phyloP scores from a whole-genome alignment of 2,888 invertebrate species.

The Phania funesta region DNA sequence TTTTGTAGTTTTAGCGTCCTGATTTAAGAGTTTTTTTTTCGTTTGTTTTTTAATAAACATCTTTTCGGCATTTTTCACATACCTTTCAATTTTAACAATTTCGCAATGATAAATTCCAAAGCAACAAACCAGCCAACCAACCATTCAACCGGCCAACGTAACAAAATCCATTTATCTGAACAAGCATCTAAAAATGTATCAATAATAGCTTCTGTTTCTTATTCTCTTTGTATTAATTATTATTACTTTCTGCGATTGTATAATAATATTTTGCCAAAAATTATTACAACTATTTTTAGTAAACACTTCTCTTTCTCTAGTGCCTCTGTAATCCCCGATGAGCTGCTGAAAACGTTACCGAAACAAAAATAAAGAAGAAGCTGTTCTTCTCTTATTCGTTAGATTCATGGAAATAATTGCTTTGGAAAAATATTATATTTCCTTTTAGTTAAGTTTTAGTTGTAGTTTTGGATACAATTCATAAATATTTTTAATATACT shows the following conservation, averaged over 20 bases:
- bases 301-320: background rate
- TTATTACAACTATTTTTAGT: constrained; percentile 31
- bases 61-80: background rate
- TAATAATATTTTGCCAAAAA: constrained; percentile 56
- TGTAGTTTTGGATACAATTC: constrained; percentile 22
- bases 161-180: constrained; percentile 14
- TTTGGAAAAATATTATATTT: constrained; percentile 61
- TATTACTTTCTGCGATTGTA: constrained; percentile 31
- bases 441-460: constrained; percentile 26
- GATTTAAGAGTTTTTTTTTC: constrained; percentile 15
- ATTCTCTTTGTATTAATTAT: constrained; percentile 10
- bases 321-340: constrained; percentile 55
- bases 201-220: constrained; percentile 16
- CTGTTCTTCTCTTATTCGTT: background rate
- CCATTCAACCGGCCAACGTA: constrained; percentile 1
- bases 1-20: constrained; percentile 56
- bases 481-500: background rate
- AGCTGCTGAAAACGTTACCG: constrained; percentile 19
- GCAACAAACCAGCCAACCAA: background rate
- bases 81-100: constrained; percentile 17
- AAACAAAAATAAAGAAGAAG: background rate
- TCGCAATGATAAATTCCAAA: constrained; percentile 34
- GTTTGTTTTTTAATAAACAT: constrained; percentile 11
- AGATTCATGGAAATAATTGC: constrained; percentile 46
- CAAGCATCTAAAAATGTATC: background rate